Conservation (phyloP, 2,888 invertebrate genomes). For the Synanthedon andrenaeformis region DNA sequence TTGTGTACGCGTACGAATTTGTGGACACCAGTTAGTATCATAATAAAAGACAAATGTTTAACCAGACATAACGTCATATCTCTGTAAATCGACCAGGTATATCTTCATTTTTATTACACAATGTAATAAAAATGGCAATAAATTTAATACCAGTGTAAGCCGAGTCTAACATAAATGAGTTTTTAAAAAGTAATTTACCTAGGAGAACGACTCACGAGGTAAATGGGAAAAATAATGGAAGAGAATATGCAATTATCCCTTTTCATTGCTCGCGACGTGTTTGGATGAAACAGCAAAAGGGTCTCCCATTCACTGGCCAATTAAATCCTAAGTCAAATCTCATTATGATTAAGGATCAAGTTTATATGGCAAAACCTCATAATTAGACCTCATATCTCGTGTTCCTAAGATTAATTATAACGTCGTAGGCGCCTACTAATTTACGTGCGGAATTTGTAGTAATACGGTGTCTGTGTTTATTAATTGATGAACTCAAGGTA, state of each 20-base stretch:
- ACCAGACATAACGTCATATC: too few species aligned
- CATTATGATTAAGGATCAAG: constrained; percentile 12
- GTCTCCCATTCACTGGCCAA: constrained; percentile 11
- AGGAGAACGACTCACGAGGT: constrained; percentile 28
- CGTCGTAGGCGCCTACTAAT: too few species aligned
- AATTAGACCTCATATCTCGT: not conserved
- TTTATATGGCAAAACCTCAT: constrained; percentile 3
- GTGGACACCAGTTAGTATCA: too few species aligned
- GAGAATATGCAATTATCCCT: constrained; percentile 50
- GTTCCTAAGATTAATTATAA: too few species aligned
- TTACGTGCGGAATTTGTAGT: too few species aligned
- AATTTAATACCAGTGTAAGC: not conserved
- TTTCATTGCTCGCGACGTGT: constrained; percentile 31
- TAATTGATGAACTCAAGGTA: too few species aligned
- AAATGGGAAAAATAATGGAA: constrained; percentile 42
- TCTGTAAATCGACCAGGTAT: too few species aligned
- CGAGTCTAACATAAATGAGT: constrained; percentile 2
- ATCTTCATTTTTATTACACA: too few species aligned
- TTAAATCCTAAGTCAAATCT: constrained; percentile 23
- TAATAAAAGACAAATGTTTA: too few species aligned
- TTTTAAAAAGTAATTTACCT: constrained; percentile 33
- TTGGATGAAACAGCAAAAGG: constrained; percentile 10
- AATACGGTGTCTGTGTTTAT: too few species aligned
- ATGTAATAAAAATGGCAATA: too few species aligned
- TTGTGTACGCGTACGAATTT: too few species aligned